A percentile compares a stretch with the other conserved stretches of the same genome.
These are phyloP conservation scores for Phrynosoma blainvillii DNA, from an alignment of 2,113 vertebrate species.

Conservation along the genomic window DNA sequence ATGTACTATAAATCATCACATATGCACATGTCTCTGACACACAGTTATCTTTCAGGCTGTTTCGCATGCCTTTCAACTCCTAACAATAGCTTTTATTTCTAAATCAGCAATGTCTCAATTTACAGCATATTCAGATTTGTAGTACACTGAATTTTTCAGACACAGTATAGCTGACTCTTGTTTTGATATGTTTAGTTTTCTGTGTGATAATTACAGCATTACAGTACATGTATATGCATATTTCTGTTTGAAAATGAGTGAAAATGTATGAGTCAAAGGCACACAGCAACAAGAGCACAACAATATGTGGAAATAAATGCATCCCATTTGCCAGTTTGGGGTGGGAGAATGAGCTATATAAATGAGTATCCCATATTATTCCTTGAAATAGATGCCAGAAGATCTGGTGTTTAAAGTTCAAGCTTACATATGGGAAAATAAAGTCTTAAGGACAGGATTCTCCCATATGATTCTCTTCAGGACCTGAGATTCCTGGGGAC, in stretches of 20 bases:
- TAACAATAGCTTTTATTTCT: background rate
- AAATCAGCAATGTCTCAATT: background rate
- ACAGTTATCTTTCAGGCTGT: background rate
- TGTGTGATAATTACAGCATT: background rate
- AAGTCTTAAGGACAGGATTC: background rate
- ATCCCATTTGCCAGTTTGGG: background rate
- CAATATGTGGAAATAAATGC: background rate
- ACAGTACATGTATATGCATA: background rate
- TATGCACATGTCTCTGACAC: accelerated
- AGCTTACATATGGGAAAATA: too few species aligned
- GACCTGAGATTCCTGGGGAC: too few species aligned
- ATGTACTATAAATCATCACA: accelerated
- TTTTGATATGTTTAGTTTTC: background rate
- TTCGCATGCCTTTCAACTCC: background rate
- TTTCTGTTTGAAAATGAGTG: background rate
- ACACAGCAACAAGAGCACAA: too few species aligned
- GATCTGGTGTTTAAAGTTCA: background rate
- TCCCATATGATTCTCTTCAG: too few species aligned
- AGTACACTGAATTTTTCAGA: background rate
- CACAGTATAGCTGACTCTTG: background rate
- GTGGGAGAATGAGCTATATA: background rate
- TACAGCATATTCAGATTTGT: background rate
- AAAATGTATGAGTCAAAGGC: background rate
- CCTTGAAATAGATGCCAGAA: background rate
- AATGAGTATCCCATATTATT: background rate